These are phyloP conservation scores for Drosophila melanocephala DNA, from an alignment of 2,888 invertebrate species.

Conservation along the genomic window DNA sequence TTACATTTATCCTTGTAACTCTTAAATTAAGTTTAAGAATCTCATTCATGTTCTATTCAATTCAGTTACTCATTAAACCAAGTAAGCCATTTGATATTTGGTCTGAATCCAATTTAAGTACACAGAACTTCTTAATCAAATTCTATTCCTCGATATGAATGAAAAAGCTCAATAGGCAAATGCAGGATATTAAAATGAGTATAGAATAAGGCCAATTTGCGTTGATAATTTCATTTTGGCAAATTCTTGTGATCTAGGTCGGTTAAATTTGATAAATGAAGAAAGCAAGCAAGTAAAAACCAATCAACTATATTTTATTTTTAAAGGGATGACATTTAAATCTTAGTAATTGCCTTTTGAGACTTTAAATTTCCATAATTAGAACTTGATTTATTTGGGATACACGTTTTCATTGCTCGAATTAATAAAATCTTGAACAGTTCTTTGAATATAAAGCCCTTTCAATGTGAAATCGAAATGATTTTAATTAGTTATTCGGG, in stretches of 20 bases:
- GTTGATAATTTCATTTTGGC: background rate
- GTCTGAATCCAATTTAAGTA: no score
- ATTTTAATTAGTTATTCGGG: background rate
- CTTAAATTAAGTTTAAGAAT: background rate
- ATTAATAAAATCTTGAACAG: background rate
- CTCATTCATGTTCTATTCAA: background rate
- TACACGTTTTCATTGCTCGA: background rate
- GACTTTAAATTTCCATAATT: no score
- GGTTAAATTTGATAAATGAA: background rate
- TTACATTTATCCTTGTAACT: conserved; percentile 5
- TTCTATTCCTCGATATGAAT: background rate
- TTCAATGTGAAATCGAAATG: background rate
- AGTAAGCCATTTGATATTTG: background rate
- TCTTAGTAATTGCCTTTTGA: background rate
- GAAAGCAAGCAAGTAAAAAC: background rate
- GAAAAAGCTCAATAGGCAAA: no score
- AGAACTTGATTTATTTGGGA: background rate
- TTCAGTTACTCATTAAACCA: background rate
- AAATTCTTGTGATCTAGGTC: no score
- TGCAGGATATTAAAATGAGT: background rate
- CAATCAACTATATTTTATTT: background rate
- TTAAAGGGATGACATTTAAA: background rate
- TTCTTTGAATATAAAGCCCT: background rate
- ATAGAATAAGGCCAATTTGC: background rate
- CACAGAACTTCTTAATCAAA: background rate